Conservation (phyloP, 1,140 invertebrate genomes). For the Zophobas morio region DNA sequence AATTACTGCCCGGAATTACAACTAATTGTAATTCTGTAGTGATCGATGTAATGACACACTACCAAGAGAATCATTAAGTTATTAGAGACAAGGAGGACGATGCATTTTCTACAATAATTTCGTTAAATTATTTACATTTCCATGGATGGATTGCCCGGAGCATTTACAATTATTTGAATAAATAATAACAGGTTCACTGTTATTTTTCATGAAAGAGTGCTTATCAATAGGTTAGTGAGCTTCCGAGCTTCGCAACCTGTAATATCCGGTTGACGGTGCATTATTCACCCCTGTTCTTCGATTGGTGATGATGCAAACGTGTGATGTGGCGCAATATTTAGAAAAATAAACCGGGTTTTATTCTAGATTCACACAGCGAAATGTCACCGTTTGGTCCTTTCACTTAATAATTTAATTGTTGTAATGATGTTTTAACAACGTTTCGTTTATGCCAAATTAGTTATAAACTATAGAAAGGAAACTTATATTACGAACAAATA, state of each 20-base stretch:
- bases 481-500: too few species aligned
- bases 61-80: constrained; percentile 20
- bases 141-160: constrained; percentile 8
- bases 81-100: constrained; percentile 27
- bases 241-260: constrained; percentile 22
- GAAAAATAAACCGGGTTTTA: too few species aligned
- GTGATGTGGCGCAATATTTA: too few species aligned
- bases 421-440: too few species aligned
- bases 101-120: constrained; percentile 32
- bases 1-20: constrained; percentile 27
- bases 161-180: constrained; percentile 31
- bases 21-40: constrained; percentile 33
- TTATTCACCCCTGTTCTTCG: not conserved
- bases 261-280: not conserved
- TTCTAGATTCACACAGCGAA: too few species aligned
- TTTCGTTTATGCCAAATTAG: too few species aligned
- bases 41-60: constrained; percentile 32
- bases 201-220: not conserved
- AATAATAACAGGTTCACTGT: not conserved
- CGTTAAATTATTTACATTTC: constrained; percentile 20
- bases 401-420: too few species aligned
- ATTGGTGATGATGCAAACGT: not conserved
- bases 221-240: constrained; percentile 27
- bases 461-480: too few species aligned
- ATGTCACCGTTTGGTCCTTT: too few species aligned